These are phyloP conservation scores for Patella depressa DNA, from an alignment of 2,888 invertebrate genomes.

Conservation along the genomic window DNA sequence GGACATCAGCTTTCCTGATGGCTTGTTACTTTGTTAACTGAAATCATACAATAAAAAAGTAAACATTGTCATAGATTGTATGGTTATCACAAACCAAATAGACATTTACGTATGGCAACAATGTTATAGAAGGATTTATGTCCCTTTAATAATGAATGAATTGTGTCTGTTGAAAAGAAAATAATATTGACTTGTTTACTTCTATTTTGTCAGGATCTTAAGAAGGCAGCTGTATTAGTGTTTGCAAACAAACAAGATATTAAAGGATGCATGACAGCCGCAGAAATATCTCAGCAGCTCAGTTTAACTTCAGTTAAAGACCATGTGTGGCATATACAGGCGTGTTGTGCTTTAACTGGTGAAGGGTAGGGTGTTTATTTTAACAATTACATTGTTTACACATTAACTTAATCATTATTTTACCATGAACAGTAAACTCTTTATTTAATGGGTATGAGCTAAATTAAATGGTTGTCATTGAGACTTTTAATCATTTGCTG, in stretches of 20 bases:
- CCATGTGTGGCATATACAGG: constrained; percentile 99
- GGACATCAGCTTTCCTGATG: too few species aligned
- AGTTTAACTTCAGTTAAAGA: constrained; percentile 96
- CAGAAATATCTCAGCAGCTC: constrained; percentile 85
- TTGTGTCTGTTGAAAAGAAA: too few species aligned
- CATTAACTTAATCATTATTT: neutral
- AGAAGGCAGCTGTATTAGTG: constrained; percentile 92
- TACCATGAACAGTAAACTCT: neutral
- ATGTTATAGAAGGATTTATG: too few species aligned
- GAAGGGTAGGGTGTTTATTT: constrained; percentile 82
- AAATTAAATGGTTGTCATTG: neutral
- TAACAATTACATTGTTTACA: neutral
- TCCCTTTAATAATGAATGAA: too few species aligned
- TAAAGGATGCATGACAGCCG: constrained; percentile 94
- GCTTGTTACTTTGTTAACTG: too few species aligned
- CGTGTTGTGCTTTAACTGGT: constrained; percentile 97
- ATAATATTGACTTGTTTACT: too few species aligned
- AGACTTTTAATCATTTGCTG: neutral
- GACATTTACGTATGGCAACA: too few species aligned
- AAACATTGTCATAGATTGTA: too few species aligned
- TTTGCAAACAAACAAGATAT: constrained; percentile 98
- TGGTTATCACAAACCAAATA: too few species aligned
- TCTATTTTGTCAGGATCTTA: constrained; percentile 77
- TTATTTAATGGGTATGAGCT: neutral
- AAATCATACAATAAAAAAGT: too few species aligned